phyloP scores from a whole-genome alignment of 2,888 invertebrate genomes.

The Girardia tigrina region DNA sequence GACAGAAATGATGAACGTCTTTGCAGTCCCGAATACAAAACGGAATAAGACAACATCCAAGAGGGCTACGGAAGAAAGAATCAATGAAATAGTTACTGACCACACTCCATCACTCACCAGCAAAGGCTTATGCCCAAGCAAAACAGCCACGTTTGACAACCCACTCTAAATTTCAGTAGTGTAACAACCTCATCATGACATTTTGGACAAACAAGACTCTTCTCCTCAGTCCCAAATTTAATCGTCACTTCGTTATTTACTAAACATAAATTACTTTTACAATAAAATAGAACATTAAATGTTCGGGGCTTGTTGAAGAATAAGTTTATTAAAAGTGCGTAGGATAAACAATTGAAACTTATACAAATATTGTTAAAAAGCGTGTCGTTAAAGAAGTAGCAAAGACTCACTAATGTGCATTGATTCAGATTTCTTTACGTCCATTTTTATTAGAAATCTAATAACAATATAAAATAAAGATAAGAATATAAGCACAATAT shows the following conservation, averaged over 20 bases:
- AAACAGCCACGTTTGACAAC: conserved; percentile 6
- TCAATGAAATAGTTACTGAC: background rate
- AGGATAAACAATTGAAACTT: too few relatives aligned
- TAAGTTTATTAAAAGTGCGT: too few relatives aligned
- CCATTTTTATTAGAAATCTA: background rate
- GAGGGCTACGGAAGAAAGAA: background rate
- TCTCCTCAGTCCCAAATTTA: background rate
- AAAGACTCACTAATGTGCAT: background rate
- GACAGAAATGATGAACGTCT: conserved; percentile 31
- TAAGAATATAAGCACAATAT: too few relatives aligned
- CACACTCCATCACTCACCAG: background rate
- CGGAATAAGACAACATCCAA: conserved; percentile 41
- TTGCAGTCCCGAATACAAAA: conserved; percentile 40
- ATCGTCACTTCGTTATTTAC: background rate
- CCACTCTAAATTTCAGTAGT: background rate
- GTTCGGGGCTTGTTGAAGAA: too few relatives aligned
- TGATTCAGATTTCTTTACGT: background rate
- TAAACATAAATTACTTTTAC: too few relatives aligned
- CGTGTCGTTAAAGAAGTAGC: too few relatives aligned
- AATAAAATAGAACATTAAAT: too few relatives aligned
- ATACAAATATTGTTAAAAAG: too few relatives aligned
- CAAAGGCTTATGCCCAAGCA: background rate
- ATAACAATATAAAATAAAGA: too few relatives aligned
- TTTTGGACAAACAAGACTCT: conserved; percentile 19
- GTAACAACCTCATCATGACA: background rate